Evolutionary conservation across 1,140 invertebrate species (phyloP), one percentile per base, ranked within the genome.

Genomic region (Macrobrachium rosenbergii): DNA sequence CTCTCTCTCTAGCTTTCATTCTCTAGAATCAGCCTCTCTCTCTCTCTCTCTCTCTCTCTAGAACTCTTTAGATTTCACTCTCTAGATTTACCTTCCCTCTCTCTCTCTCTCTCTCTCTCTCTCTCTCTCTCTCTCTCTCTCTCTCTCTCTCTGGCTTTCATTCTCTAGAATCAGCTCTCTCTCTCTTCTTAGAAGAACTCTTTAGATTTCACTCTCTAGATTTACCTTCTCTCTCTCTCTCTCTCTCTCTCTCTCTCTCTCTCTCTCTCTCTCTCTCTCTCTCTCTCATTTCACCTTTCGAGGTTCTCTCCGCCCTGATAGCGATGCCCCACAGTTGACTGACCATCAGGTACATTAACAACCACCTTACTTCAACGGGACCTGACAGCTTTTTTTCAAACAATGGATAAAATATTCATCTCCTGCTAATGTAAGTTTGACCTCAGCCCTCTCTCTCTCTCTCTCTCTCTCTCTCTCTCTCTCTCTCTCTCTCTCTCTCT

Each of bases 11-110:
- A n/a, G n/a, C 75, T 77, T 12, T 77, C 37, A 45, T 45, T 52
- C 75, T 77, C 75, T 77, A n/a, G n/a, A n/a, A n/a, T n/a, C n/a
- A n/a, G n/a, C n/a, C 37, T 77, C 75, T 77, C 75, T 77, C 75
- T 77, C 75, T 77, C 75, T 77, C 75, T 77, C 75, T 77, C 75
- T 77, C 75, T 77, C 37, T 77, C 75, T 77, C 37, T 77, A 21
- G 3, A 16, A 59, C 59, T 60, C 11, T 37, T 23, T 16, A 21
- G 17, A n/a, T 43, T 16, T 16, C 45, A 10, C n/a, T 60, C 43
- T 23, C 19, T 21, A 59, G 14, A 45, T 19, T 59, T 19, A 11
- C 45, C n/a, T 37, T 0, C 69, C 52, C 45, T 77, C 75, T 77
- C 75, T 77, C 75, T 52, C 75, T 77, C 75, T 77, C 75, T 77